Percentiles rank a stretch among this genome's conserved stretches.
phyloP scores from a whole-genome alignment of 2,888 invertebrate species.

The Taenaris catops region DNA sequence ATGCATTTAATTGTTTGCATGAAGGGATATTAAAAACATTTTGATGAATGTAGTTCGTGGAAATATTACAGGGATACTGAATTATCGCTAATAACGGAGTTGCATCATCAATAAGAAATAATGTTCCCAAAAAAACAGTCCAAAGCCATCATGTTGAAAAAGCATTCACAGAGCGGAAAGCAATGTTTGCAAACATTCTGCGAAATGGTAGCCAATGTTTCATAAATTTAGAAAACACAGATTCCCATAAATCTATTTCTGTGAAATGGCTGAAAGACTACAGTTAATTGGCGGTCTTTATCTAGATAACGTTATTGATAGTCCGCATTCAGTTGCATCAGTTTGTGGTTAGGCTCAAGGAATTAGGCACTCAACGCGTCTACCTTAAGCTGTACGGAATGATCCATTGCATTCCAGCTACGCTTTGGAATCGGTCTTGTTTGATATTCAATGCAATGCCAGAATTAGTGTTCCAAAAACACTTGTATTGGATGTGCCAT shows the following conservation, averaged over 20 bases:
- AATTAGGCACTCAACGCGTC: slow-evolving; percentile 28
- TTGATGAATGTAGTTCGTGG: too few relatives aligned
- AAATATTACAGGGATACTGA: too few relatives aligned
- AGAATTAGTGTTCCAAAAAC: too few relatives aligned
- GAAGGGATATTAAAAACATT: too few relatives aligned
- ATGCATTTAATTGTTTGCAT: too few relatives aligned
- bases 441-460: slow-evolving; percentile 24
- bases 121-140: too few relatives aligned
- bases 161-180: background rate
- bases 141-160: too few relatives aligned
- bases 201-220: slow-evolving; percentile 6
- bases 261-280: slow-evolving; percentile 3
- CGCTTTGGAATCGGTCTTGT: slow-evolving; percentile 21
- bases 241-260: slow-evolving; percentile 10
- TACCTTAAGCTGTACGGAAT: slow-evolving; percentile 29
- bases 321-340: slow-evolving; percentile 21
- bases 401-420: slow-evolving; percentile 25
- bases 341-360: slow-evolving; percentile 25
- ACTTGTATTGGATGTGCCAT: too few relatives aligned
- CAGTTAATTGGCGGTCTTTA: slow-evolving; percentile 4
- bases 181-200: slow-evolving; percentile 3
- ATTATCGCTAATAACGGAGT: too few relatives aligned
- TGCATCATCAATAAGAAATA: too few relatives aligned
- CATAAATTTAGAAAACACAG: slow-evolving; percentile 1
- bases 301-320: slow-evolving; percentile 23